Evolutionary conservation across 2,113 vertebrate species (phyloP), one percentile per base, ranked within the genome.

Genomic region (Rhipidura dahli): DNA sequence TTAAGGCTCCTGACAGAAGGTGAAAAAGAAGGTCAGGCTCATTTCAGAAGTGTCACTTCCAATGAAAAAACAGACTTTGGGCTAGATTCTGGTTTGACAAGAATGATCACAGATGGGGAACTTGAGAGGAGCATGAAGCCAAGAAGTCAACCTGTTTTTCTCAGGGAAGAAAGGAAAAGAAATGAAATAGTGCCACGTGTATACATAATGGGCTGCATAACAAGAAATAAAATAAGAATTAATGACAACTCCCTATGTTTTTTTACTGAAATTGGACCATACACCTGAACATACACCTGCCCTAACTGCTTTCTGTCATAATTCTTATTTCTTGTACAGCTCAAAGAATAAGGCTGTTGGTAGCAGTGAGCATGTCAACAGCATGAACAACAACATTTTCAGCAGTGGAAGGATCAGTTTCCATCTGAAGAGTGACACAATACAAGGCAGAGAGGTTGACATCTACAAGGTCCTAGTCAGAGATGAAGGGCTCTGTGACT

Each of bases 11-110:
- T 61, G 51, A 91, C 72, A 96, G 91, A 92, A 96, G 80, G 84
- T 86, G 83, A 94, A 96, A 89, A 42, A 93, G 79, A 96, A 96
- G 95, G 91, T 89, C 94, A 92, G 50, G 51, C 64, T 93, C 60
- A 96, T 95, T 96, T 93, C 84, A 93, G 15, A 91, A 91, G 76
- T 79, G 90, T 35, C 90, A 76, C 61, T 93, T 90, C 60, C 69
- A 94, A 94, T 93, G 26, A 95, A 93, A 96, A 94, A 92, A 61
- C 61, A 87, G 85, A 91, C 87, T 90, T 90, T 17, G 63, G 78
- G 87, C 57, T 76, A 80, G 89, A 85, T 89, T 90, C 83, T 89
- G 69, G 40, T 73, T 57, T 94, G 80, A 92, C 83, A 95, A 70
- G 89, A 84, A 79, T 28, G 68, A 91, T 89, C 70, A 89, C 76